These are phyloP conservation scores for Girardinichthys multiradiatus DNA, from an alignment of 2,113 vertebrate species.

Conservation along the genomic window DNA sequence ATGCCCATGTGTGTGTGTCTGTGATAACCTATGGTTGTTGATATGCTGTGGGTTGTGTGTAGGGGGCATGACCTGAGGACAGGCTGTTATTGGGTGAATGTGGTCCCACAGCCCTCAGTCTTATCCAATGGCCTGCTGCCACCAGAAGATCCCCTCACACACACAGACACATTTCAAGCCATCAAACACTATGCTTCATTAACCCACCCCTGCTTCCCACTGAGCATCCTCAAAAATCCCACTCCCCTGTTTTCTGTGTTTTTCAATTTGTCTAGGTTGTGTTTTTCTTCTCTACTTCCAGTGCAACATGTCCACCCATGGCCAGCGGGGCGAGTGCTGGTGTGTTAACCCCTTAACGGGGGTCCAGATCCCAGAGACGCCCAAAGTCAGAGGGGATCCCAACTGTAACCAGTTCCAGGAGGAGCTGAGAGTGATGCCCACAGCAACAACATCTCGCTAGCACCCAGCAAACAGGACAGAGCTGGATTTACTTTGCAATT, in stretches of 20 bases:
- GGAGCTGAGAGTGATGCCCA: constrained; percentile 57
- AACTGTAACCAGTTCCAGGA: constrained; percentile 91
- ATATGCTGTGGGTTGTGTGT: constrained; percentile 36
- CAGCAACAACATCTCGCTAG: constrained; percentile 7
- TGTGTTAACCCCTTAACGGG: constrained; percentile 93
- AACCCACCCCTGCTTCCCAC: constrained; percentile 60
- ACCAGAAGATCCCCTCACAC: constrained; percentile 31
- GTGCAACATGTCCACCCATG: constrained; percentile 97
- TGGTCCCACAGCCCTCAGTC: constrained; percentile 61
- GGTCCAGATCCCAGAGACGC: constrained; percentile 85
- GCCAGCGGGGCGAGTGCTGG: constrained; percentile 97
- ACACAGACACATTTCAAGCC: constrained; percentile 28
- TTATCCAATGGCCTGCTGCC: constrained; percentile 51
- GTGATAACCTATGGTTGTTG: constrained; percentile 47
- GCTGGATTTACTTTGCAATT: constrained; percentile 1
- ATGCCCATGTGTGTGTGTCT: constrained; percentile 46
- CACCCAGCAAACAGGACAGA: not conserved
- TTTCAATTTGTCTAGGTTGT: constrained; percentile 56
- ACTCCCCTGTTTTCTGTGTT: constrained; percentile 34
- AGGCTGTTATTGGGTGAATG: constrained; percentile 67
- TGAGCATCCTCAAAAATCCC: constrained; percentile 51
- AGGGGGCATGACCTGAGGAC: constrained; percentile 69
- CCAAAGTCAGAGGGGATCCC: constrained; percentile 90
- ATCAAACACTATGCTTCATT: constrained; percentile 64
- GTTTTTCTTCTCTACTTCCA: constrained; percentile 72